Evolutionary conservation across 2,888 invertebrate genomes (phyloP), one percentile per base, ranked within the genome.

Genomic region (Periphyllus acericola): DNA sequence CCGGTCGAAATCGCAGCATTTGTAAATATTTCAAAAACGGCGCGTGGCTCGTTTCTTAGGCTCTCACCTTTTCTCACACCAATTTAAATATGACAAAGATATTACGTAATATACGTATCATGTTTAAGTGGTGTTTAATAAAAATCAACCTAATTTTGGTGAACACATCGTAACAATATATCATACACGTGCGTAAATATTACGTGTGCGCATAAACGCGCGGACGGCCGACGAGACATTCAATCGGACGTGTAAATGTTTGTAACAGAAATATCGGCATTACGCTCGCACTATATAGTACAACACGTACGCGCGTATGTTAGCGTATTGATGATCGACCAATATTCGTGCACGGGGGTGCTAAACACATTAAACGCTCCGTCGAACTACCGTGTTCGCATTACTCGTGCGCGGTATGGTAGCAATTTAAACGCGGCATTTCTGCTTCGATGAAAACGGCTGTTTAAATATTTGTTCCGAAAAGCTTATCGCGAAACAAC

Each of bases 1-100:
- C 76, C 75, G 19, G n/a, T 46, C 66, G 9, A 68, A 85, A 68
- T 78, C 84, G 76, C 75, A 85, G 66, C 84, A 78, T 85, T 85
- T 68, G 84, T 78, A 78, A 78, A 78, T 84, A 36, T 66, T 83
- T 21, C 32, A 40, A 76, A 76, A 75, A 36, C 60, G 66, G 76
- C 75, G 76, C 19, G 46, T 52, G 78, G 66, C 78, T 85, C n/a
- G 66, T 85, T 85, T 29, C n/a, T 17, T 78, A 40, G 25, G 34
- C 29, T 40, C 60, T 84, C 66, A 66, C 29, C 68, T 68, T 78
- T 83, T 75, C 74, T 76, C 75, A 76, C 76, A 84, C 66, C 32
- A n/a, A 60, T 40, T 83, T 29, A 29, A 83, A 76, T 76, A 76
- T 84, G 32, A 46, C 68, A 66, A 34, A 76, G 46, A 78, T 68